A percentile compares a stretch with the other conserved stretches of the same genome.
Conservation (phyloP, 64 coral and sea anemone genomes). For the Anthopleura sola region DNA sequence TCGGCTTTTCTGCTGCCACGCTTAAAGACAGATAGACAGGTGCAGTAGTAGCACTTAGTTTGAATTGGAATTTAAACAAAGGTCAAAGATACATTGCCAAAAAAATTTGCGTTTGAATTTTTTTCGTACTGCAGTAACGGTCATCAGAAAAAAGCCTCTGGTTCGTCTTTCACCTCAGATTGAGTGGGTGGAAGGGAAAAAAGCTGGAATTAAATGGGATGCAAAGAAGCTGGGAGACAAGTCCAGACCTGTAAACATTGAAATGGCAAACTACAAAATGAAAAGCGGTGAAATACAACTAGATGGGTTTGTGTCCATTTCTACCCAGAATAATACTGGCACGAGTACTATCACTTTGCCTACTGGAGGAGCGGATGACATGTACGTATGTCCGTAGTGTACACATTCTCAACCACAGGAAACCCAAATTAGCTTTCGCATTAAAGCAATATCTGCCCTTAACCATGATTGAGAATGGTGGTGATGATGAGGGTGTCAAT, state of each 20-base stretch:
- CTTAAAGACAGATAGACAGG: too few species aligned
- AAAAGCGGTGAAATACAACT: background rate
- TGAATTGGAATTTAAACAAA: too few species aligned
- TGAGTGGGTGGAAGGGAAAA: background rate
- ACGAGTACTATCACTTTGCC: constrained; percentile 17
- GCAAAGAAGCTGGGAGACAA: background rate
- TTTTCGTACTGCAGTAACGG: background rate
- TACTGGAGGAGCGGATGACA: constrained; percentile 17
- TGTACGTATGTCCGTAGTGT: background rate
- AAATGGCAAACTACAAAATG: background rate
- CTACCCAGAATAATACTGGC: constrained; percentile 18
- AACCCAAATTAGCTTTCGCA: too few species aligned
- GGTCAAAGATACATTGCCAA: too few species aligned
- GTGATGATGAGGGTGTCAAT: too few species aligned
- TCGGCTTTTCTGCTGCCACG: too few species aligned
- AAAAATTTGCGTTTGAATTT: too few species aligned
- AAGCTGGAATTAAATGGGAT: background rate
- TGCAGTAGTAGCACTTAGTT: too few species aligned
- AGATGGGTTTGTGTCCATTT: background rate
- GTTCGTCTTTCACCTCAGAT: background rate
- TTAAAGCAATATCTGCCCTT: too few species aligned
- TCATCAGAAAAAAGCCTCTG: background rate
- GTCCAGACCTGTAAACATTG: background rate
- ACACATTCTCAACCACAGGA: too few species aligned
- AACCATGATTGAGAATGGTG: too few species aligned